Conservation (phyloP, 2,797 vertebrate species). For the Florisuga fusca region DNA sequence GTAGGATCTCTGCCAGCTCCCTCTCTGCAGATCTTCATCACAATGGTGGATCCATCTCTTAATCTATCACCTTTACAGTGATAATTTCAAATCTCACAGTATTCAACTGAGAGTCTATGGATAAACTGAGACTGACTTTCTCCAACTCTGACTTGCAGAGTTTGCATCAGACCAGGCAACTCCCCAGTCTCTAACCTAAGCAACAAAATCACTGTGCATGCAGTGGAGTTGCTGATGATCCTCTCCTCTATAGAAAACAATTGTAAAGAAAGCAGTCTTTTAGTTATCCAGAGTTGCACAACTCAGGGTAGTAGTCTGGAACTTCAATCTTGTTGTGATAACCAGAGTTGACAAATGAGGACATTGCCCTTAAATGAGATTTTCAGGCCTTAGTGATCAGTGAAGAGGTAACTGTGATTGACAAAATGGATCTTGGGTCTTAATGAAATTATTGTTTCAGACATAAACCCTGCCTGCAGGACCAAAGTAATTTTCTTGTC, state of each 20-base stretch:
- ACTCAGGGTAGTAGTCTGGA: not conserved
- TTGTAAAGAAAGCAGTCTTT: not conserved
- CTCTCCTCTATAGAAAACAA: not conserved
- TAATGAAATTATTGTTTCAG: not conserved
- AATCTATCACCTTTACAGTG: not conserved
- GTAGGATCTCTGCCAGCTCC: not conserved
- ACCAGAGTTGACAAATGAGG: not conserved
- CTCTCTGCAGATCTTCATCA: not conserved
- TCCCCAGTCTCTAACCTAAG: not conserved
- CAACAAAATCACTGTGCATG: not conserved
- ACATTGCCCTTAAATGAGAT: not conserved
- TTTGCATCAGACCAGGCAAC: not conserved
- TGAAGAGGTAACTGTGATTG: not conserved
- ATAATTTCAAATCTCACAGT: not conserved
- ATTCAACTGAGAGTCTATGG: not conserved
- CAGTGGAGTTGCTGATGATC: not conserved
- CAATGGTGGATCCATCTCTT: not conserved
- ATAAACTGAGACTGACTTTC: not conserved
- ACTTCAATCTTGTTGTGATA: not conserved
- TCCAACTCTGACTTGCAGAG: fast-evolving
- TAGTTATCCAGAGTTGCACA: not conserved
- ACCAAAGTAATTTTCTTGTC: not conserved
- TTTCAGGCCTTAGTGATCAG: not conserved
- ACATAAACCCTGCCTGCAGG: not conserved
- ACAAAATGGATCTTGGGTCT: not conserved